Conservation (phyloP, 2,797 vertebrate genomes). For the Arremon brunneinucha region DNA sequence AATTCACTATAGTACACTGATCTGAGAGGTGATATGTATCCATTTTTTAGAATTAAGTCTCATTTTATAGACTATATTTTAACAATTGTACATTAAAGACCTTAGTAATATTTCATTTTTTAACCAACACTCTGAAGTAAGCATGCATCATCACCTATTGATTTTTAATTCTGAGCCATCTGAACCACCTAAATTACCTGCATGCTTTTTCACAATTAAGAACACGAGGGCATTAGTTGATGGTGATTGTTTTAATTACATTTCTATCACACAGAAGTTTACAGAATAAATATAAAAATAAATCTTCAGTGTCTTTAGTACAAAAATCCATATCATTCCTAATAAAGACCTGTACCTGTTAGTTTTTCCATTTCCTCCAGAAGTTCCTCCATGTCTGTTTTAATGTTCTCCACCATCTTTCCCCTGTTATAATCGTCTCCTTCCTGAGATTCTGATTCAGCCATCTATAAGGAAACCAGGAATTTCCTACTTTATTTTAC, state of each 20-base stretch:
- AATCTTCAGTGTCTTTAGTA: not conserved
- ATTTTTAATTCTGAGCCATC: not conserved
- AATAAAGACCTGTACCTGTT: slow-evolving; percentile 51
- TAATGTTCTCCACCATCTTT: slow-evolving; percentile 56
- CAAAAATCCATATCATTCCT: not conserved
- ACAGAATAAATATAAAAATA: not conserved
- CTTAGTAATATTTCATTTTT: not conserved
- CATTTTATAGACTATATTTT: not conserved
- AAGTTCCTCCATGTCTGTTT: slow-evolving; percentile 69
- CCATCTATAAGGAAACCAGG: slow-evolving; percentile 36
- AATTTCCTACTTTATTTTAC: not conserved
- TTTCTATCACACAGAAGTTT: not conserved
- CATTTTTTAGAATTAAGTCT: not conserved
- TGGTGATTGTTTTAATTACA: not conserved
- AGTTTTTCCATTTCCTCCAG: slow-evolving; percentile 76
- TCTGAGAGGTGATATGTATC: not conserved
- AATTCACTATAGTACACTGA: not conserved
- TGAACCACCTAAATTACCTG: not conserved
- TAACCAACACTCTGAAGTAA: not conserved
- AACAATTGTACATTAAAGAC: not conserved
- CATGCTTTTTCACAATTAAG: not conserved
- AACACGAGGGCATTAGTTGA: not conserved
- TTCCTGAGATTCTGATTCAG: slow-evolving; percentile 59
- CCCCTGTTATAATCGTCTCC: slow-evolving; percentile 50
- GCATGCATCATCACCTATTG: not conserved